Evolutionary conservation across 2,888 invertebrate genomes (phyloP), one percentile per base, ranked within the genome.

Genomic region (Epinotia ramella): DNA sequence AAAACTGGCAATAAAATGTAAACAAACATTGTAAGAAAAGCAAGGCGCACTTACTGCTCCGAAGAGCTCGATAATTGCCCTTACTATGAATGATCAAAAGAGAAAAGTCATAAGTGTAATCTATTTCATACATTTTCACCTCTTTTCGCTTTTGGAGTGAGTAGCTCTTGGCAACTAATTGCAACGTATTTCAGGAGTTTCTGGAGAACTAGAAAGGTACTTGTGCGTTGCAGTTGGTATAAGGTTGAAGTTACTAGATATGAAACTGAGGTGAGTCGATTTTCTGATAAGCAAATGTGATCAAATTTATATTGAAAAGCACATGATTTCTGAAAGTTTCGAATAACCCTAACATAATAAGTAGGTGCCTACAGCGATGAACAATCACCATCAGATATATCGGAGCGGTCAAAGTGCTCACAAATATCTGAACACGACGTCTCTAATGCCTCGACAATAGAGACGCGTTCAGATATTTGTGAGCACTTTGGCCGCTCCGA

Each of bases 1-100:
- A 69, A 69, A 69, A 69, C 46, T 60, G 60, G 69, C 57, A 28
- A 69, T 60, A 69, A 69, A 69, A 69, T 60, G 69, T 69, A 46
- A 59, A 24, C 57, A 68, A 59, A 68, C 68, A 68, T 59, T 68
- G 68, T 44, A 59, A 46, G 69, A 60, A 69, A 69, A 57, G 56
- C 66, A 33, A 28, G 56, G 66, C 67, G 69, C 59, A 68, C 33
- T 66, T 67, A 67, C 67, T 67, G 56, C 13, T 67, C 67, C 33
- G 33, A 56, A 66, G 56, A 56, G 56, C 67, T 56, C 33, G 56
- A 67, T 67, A 67, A 66, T 67, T 67, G 56, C 67, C 67, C 67
- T 33, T 20, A 56, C 67, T 57, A 18, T 7, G 7, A 56, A 7
- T 33, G 18, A 20, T 7, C 12, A 57, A 18, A 18, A 28, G n/a